Base-by-base conservation (phyloP, 2,113 vertebrate genomes). In the Reinhardtius hippoglossoides region DNA sequence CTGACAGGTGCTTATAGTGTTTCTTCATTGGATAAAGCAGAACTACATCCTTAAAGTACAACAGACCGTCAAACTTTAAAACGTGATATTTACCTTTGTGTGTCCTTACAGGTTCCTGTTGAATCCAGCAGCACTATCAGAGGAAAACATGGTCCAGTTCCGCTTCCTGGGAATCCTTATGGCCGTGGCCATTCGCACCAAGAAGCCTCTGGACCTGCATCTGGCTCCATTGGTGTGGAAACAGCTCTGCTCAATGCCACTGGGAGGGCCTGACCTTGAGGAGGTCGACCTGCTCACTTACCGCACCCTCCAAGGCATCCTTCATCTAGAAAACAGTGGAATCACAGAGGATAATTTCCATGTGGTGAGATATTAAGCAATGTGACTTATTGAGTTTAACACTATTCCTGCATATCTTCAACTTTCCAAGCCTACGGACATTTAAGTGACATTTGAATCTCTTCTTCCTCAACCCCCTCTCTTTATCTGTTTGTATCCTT, bases 151-250 rank as follows among this genome's bases (percentile, higher is more conserved):
- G 75, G 81, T 94, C 73, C 94, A 95, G 92, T 95, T 95, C 71
- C 92, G 93, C 56, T 95, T 95, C 80, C 80, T 95, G 82, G 95
- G 95, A 40, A 95, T 95, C 55, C 92, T 95, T 65, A 95, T 95
- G 95, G 95, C 93, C 0, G 95, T 95, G 69, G 95, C 95, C 12
- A 88, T 95, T 63, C 94, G 95, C 27, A 95, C 95, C 42, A 95
- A 95, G 83, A 95, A 95, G 82, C 95, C 95, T 4, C 88, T 95
- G 81, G 95, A 95, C 81, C 71, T 95, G 6, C 94, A 95, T 88
- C 85, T 95, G 80, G 95, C 95, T 7, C 95, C 95, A 0, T 94
- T 92, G 93, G 95, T 95, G 67, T 95, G 95, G 95, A 95, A 95
- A 52, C 95, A 95, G 83, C 91, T 95, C 65, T 95, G 95, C 81